Percentiles rank a stretch among this genome's conserved stretches.
phyloP scores from a whole-genome alignment of 2,113 vertebrate species.

The Colaptes auratus region DNA sequence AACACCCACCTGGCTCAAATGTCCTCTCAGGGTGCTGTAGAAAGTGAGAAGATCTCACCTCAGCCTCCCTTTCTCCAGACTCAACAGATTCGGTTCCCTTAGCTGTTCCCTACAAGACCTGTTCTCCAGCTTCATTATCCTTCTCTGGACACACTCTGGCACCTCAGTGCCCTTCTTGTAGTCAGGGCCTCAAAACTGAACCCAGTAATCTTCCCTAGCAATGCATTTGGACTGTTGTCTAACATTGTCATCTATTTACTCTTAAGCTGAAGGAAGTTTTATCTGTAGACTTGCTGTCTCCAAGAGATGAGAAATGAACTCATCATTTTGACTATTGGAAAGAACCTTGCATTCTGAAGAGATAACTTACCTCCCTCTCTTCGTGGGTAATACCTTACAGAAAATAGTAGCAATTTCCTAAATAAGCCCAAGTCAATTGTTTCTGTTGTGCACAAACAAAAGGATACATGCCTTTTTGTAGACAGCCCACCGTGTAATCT shows the following conservation, averaged over 20 bases:
- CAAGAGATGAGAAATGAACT: background rate
- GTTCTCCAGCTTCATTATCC: too few species aligned
- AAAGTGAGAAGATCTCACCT: too few species aligned
- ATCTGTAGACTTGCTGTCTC: background rate
- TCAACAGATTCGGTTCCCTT: too few species aligned
- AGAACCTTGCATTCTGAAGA: slow-evolving; percentile 43
- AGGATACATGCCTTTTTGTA: slow-evolving; percentile 60
- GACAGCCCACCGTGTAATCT: slow-evolving; percentile 58
- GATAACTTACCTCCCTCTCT: slow-evolving; percentile 8
- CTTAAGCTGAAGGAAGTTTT: background rate
- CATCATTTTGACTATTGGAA: background rate
- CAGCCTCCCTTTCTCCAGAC: too few species aligned
- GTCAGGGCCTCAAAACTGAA: too few species aligned
- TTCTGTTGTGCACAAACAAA: slow-evolving; percentile 66
- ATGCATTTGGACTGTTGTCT: background rate
- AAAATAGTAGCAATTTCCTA: slow-evolving; percentile 69
- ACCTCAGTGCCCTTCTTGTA: too few species aligned
- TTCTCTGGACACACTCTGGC: too few species aligned
- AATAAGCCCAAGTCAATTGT: slow-evolving; percentile 70
- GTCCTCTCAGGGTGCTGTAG: too few species aligned
- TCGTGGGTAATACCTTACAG: slow-evolving; percentile 25
- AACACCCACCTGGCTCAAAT: too few species aligned
- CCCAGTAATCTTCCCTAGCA: background rate
- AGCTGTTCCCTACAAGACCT: too few species aligned
- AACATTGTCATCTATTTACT: background rate